A percentile compares a stretch with the other conserved stretches of the same genome.
Conservation (phyloP, 2,113 vertebrate species). For the Rhinogobius similis region DNA sequence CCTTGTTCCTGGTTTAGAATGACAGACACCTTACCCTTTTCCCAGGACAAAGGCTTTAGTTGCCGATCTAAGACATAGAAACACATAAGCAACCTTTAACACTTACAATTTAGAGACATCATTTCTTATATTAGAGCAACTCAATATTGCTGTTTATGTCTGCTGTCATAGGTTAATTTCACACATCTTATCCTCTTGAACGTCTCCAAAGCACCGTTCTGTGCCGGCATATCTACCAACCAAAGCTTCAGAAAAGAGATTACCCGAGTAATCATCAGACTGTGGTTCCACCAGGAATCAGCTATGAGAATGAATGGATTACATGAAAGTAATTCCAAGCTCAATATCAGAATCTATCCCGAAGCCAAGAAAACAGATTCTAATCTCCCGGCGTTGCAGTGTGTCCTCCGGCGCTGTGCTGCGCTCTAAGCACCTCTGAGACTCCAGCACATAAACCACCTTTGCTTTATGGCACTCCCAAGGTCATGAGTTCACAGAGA, state of each 20-base stretch:
- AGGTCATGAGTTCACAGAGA: constrained; percentile 64
- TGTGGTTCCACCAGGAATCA: constrained; percentile 67
- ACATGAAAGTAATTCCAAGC: constrained; percentile 73
- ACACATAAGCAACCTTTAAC: not conserved
- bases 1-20: not conserved
- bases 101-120: not conserved
- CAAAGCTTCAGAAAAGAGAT: constrained; percentile 62
- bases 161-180: constrained; percentile 2
- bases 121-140: not conserved
- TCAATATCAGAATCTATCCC: constrained; percentile 74
- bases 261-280: constrained; percentile 67
- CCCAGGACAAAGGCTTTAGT: not conserved
- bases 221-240: constrained; percentile 35
- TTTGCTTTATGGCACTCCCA: constrained; percentile 53
- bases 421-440: constrained; percentile 59
- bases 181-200: constrained; percentile 14
- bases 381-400: constrained; percentile 68
- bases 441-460: constrained; percentile 61
- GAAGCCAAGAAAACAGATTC: constrained; percentile 67
- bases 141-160: constrained; percentile 4
- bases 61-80: not conserved
- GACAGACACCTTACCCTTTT: not conserved
- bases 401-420: constrained; percentile 63
- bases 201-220: constrained; percentile 22
- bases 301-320: constrained; percentile 71